Evolutionary conservation across 2,888 invertebrate species (phyloP), one percentile per base, ranked within the genome.

Genomic region (Drosophila pegasa): DNA sequence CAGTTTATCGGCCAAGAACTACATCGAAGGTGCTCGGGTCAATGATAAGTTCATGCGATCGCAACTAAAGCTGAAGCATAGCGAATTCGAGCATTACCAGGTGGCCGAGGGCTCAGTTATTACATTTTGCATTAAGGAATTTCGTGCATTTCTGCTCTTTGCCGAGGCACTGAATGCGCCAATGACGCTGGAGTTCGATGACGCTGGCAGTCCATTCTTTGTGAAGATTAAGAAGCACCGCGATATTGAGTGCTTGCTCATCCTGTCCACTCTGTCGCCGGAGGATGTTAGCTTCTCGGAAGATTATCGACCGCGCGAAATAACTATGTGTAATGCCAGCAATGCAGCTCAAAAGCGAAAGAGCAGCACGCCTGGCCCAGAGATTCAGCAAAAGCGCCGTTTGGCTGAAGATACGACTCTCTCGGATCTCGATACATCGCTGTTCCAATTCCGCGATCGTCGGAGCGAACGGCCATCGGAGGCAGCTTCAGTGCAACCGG

Each of bases 91-190:
- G 4, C 76, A 77, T 2, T 92, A 91, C 60, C 78, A 73, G 38
- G 84, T 92, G 18, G 60, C 65, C 0, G 75, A 93, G 56, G 95
- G 95, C 79, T 94, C 96, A 0, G 94, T 94, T 22, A 94, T 98
- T 31, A 97, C 98, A 75, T 97, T 98, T 92, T 96, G 97, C 71
- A 92, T 98, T 55, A 97, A 96, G 91, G 97, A 98, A 89, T 94
- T 98, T 61, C 93, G 95, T 90, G 96, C 98, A 1, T 93, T 97
- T 16, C 92, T 98, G 22, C 93, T 94, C 25, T 97, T 98, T 92
- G 95, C 97, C 0, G 98, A 98, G 91, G 93, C 94, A 1, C 93
- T 95, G 9, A 94, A 94, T 84, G 92, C 96, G 57, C 95, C 95
- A 55, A 85, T 98, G 5, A 93, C 94, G 47, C 90, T 97, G 41